Evolutionary conservation across 2,113 vertebrate species (phyloP), one percentile per base, ranked within the genome.

Genomic region (Tachuris rubrigastra): DNA sequence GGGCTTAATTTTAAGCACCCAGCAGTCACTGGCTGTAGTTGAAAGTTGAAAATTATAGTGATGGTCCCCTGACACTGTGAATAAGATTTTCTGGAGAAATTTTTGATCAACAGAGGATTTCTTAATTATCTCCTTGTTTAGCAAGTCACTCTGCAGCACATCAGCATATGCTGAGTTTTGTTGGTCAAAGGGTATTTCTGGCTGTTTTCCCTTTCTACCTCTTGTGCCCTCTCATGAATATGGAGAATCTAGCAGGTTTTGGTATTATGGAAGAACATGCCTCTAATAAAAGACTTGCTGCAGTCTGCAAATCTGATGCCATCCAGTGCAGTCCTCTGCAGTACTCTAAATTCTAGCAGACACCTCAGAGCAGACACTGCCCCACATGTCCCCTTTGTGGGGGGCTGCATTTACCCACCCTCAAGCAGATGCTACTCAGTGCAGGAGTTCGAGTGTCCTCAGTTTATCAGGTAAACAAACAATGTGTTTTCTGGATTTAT

Each of bases 321-420:
- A 83, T 82, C 52, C 75, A 87, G 75, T 94, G 92, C 95, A 91
- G 95, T 93, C 44, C 91, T 92, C 96, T 96, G 97, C 96, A 91
- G 94, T 35, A 6, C 74, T 33, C 33, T 28, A 53, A 92, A 60
- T 55, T 68, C 37, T 66, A 85, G 60, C 81, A 95, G 78, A 59
- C 84, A 42, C 56, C 31, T 94, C 75, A 12, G 20, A 68, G 88
- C 85, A 67, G 23, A 25, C 62, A 30, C n/a, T 12, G 9, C 55
- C 66, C 69, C 3, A 1, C 7, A 4, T 9, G 4, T 56, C 14
- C 65, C 59, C 72, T 71, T 90, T 39, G 11, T 30, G 17, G 76
- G 24, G 85, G 63, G 33, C 41, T 86, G 5, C 37, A 25, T 80
- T 88, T 69, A 11, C 7, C 66, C 2, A 1, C 50, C 27, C n/a